Conservation (phyloP, 92 coral and sea anemone species). For the Epizoanthus fatuus region DNA sequence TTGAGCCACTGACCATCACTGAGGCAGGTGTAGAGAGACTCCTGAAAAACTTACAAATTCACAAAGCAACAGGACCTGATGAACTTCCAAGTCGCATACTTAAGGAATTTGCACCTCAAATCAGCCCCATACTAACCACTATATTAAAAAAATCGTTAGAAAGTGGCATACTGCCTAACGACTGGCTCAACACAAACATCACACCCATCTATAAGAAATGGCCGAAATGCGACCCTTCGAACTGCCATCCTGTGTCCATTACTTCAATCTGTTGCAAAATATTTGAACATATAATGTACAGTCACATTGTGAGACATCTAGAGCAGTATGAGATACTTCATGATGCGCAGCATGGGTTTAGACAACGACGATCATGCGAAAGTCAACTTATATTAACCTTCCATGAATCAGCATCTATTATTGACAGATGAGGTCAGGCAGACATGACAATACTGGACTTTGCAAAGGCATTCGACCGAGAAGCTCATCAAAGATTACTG, state of each 20-base stretch:
- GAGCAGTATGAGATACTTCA: neutral
- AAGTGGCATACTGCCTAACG: neutral
- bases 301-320: neutral
- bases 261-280: neutral
- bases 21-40: slow-evolving; percentile 1
- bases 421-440: neutral
- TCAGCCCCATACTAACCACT: neutral
- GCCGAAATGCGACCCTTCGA: neutral
- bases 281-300: neutral
- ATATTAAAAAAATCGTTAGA: neutral
- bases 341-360: neutral
- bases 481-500: neutral
- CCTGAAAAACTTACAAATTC: neutral
- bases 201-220: neutral
- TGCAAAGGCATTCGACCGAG: neutral
- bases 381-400: neutral
- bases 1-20: neutral
- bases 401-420: neutral
- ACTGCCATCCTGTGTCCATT: neutral
- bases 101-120: neutral
- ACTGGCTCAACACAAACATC: neutral
- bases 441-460: neutral
- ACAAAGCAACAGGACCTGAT: neutral
- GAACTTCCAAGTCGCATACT: neutral
- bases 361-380: neutral